Percentiles rank a stretch among this genome's conserved stretches.
Evolutionary conservation across 2,113 vertebrate species (phyloP).

Genomic region (Crotophaga sulcirostris): DNA sequence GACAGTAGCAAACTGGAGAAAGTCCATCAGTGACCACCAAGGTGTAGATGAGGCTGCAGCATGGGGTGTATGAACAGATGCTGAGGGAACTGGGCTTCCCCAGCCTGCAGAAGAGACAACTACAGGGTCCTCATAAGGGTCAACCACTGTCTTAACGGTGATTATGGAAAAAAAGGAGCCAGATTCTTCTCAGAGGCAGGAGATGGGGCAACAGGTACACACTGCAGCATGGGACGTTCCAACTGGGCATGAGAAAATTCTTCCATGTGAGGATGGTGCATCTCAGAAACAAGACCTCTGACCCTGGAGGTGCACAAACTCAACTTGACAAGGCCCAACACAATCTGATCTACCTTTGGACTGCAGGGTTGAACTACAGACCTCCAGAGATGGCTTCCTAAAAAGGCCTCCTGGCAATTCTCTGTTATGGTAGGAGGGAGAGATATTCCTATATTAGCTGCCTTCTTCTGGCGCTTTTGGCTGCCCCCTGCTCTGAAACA

Average conservation of each 20-base stretch:
- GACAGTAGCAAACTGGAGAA: background rate
- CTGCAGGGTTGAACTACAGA: background rate
- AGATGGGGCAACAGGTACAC: background rate
- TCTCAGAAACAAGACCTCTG: background rate
- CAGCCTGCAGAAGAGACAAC: background rate
- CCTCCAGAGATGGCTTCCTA: background rate
- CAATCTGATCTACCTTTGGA: background rate
- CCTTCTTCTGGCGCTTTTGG: background rate
- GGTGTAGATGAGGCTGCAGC: background rate
- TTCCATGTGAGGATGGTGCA: accelerated
- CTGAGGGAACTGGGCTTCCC: background rate
- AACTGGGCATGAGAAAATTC: background rate
- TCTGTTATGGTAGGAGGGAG: background rate
- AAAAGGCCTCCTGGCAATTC: background rate
- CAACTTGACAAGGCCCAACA: background rate
- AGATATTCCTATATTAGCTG: background rate
- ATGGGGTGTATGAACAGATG: background rate
- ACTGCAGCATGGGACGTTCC: background rate
- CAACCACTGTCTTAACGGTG: background rate
- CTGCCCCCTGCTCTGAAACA: background rate
- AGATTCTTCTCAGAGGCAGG: background rate
- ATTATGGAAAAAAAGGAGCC: background rate
- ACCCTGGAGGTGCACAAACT: background rate
- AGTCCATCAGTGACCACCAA: background rate
- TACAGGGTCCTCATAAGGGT: accelerated